Evolutionary conservation across 1,140 invertebrate genomes (phyloP).

Genomic region (Pachyrhynchus sulphureomaculatus): DNA sequence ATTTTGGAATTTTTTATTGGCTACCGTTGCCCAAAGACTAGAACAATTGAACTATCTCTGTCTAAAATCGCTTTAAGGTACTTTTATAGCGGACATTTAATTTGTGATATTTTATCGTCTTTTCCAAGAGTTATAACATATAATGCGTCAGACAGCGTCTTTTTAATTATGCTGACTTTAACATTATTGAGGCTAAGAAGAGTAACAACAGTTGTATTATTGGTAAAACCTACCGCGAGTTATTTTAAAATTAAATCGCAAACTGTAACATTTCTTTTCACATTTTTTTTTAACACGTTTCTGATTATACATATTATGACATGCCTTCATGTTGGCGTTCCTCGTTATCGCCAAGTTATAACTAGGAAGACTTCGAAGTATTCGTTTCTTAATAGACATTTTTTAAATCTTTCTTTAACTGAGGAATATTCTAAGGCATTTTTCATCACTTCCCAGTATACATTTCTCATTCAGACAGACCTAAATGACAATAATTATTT

Average conservation of each 20-base stretch:
- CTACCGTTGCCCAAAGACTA: not conserved
- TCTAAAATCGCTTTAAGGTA: constrained; percentile 11
- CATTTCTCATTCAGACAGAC: constrained; percentile 12
- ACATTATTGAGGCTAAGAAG: constrained; percentile 5
- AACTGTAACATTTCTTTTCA: constrained; percentile 1
- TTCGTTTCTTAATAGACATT: not conserved
- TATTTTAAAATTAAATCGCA: constrained; percentile 11
- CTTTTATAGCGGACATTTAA: constrained; percentile 7
- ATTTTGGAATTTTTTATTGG: constrained; percentile 26
- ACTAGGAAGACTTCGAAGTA: not conserved
- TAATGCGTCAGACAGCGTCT: not conserved
- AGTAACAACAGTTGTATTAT: constrained; percentile 1
- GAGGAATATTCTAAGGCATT: constrained; percentile 15
- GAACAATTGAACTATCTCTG: constrained; percentile 8
- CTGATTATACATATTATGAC: constrained; percentile 19
- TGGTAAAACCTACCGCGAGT: constrained; percentile 1
- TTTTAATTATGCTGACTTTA: not conserved
- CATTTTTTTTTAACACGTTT: constrained; percentile 11
- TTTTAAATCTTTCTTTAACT: not conserved
- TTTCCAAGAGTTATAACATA: constrained; percentile 3
- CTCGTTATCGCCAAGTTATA: not conserved
- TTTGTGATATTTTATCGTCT: constrained; percentile 9
- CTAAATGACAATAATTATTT: not conserved
- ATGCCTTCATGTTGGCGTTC: constrained; percentile 15
- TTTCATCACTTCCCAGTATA: constrained; percentile 24